Base-by-base conservation (phyloP, 2,888 invertebrate genomes). In the Halictus ligatus region DNA sequence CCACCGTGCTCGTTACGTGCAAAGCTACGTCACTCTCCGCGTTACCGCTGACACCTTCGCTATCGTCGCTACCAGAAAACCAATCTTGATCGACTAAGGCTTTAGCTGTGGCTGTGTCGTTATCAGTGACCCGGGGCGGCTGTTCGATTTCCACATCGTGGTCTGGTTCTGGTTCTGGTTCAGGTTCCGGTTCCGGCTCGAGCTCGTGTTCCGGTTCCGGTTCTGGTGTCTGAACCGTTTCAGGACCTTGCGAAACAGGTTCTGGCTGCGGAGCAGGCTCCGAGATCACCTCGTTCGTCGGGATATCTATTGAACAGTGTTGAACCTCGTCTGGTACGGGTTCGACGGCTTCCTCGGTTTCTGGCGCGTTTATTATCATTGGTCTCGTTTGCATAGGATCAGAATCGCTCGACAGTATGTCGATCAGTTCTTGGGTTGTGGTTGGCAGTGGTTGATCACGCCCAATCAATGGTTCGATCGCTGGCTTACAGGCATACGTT, bases 21-120 rank as follows among this genome's bases (percentile, higher is more conserved):
- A 90, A 67, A 95, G 96, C 94, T 40, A 89, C 80, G 95, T 96
- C 93, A 95, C 95, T 92, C 93, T 96, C 90, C 90, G 94, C 93
- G 91, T 94, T 94, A 94, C 96, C 96, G 93, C 95, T 95, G 1
- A 95, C 96, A 91, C 96, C 92, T 85, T 95, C 94, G 81, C 95
- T 95, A 75, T 94, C 95, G 50, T 95, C 95, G 81, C 95, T 95
- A 1, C 94, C 94, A 5, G 95, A 95, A 80, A 94, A 95, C 95
- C 95, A 95, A 86, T 95, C 95, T 79, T 95, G 95, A 86, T 95
- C 95, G 0, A 95, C 93, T 48, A 94, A 88, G 8, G 92, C 89
- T 83, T 95, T 95, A 0, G 94, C 92, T 78, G 94, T 88, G 84
- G 93, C 88, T 85, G 88, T 88, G n/a, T 94, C 92, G 67, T 88